Evolutionary conservation across 92 coral and sea anemone species (phyloP).

Genomic region (Siderastrea siderea): DNA sequence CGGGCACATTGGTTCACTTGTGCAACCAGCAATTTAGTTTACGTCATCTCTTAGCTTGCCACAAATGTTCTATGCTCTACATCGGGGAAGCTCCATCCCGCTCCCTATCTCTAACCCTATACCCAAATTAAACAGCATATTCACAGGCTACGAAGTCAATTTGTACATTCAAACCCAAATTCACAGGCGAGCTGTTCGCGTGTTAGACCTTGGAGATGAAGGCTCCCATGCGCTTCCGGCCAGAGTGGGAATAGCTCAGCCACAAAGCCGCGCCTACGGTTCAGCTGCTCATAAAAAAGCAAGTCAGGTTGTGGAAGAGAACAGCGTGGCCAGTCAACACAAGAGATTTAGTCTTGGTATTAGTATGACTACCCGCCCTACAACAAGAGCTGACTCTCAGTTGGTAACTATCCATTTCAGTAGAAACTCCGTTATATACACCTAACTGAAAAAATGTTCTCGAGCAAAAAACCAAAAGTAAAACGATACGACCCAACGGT

Average conservation of each 20-base stretch:
- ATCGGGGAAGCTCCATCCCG: no score
- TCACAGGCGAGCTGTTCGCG: constrained; percentile 64
- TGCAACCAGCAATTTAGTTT: no score
- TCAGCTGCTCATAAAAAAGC: not conserved
- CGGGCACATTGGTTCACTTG: no score
- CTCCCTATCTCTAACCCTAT: no score
- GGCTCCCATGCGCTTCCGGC: constrained; percentile 19
- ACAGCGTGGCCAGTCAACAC: constrained; percentile 39
- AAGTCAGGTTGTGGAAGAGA: constrained; percentile 32
- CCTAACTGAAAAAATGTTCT: no score
- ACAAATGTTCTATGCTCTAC: no score
- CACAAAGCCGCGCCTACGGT: constrained; percentile 65
- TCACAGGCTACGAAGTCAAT: not conserved
- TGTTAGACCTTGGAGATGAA: constrained; percentile 52
- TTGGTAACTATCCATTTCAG: not conserved
- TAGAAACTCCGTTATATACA: no score
- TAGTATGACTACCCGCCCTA: not conserved
- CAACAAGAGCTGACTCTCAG: not conserved
- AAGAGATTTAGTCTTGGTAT: constrained; percentile 56
- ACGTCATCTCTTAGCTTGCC: no score
- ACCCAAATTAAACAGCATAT: no score
- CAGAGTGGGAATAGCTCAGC: constrained; percentile 88
- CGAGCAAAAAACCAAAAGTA: no score
- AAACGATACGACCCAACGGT: no score
- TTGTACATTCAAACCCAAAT: not conserved